These are phyloP conservation scores for Chouioia cunea DNA, from an alignment of 2,888 invertebrate species.

Conservation along the genomic window DNA sequence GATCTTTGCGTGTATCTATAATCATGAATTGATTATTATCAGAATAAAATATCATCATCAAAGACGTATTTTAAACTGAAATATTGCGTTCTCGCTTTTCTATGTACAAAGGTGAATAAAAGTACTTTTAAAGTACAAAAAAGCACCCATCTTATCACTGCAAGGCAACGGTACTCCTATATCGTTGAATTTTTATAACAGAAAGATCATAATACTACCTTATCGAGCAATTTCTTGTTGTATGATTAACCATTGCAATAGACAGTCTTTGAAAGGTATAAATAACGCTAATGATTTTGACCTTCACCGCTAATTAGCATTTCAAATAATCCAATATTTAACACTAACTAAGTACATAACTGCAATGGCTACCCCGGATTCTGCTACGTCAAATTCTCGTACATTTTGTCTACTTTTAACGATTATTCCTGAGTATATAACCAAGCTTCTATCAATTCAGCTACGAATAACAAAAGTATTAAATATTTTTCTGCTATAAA, in stretches of 20 bases:
- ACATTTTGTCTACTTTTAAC: no score
- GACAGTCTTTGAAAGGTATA: slow-evolving; percentile 36
- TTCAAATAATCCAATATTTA: slow-evolving; percentile 21
- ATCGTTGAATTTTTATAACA: not conserved
- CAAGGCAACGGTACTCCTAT: no score
- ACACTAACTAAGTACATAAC: slow-evolving; percentile 24
- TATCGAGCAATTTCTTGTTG: not conserved
- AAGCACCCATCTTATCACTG: not conserved
- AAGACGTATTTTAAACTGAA: no score
- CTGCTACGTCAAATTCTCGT: no score
- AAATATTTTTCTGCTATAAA: no score
- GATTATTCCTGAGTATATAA: no score
- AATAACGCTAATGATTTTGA: slow-evolving; percentile 39
- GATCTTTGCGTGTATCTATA: no score
- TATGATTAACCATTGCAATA: slow-evolving; percentile 20
- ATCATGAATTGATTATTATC: no score
- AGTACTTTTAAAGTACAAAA: not conserved
- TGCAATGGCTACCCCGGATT: not conserved
- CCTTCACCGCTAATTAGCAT: not conserved
- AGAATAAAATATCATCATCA: no score
- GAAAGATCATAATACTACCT: slow-evolving; percentile 29
- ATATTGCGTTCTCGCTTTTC: no score
- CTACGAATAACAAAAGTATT: no score
- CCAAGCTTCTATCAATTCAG: no score
- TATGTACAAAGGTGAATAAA: not conserved